Evolutionary conservation across 2,888 invertebrate genomes (phyloP).

Genomic region (Omphaloscelis lunosa): DNA sequence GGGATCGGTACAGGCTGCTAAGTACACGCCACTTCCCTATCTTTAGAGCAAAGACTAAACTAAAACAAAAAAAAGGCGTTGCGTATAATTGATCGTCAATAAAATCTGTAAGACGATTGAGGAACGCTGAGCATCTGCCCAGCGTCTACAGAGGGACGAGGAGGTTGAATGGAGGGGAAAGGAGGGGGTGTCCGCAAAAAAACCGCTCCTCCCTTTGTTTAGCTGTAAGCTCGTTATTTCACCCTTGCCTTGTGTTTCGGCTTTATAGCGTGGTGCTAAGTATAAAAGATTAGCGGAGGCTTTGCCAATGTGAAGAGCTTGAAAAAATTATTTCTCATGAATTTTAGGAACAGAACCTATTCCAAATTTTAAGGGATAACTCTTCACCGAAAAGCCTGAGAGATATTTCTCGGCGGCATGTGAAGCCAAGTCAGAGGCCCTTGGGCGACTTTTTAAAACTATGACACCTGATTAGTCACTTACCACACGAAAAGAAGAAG

Average conservation of each 20-base stretch:
- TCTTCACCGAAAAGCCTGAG: no score
- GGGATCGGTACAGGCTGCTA: not conserved
- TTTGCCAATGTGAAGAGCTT: not conserved
- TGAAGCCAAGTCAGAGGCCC: no score
- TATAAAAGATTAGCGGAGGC: slow-evolving; percentile 36
- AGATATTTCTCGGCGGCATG: no score
- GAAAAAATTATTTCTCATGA: not conserved
- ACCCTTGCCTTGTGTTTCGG: slow-evolving; percentile 80
- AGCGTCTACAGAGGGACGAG: slow-evolving; percentile 33
- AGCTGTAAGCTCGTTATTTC: slow-evolving; percentile 82
- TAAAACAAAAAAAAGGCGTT: slow-evolving; percentile 5
- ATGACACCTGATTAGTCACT: no score
- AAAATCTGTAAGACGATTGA: slow-evolving; percentile 59
- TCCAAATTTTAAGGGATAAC: not conserved
- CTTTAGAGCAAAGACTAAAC: not conserved
- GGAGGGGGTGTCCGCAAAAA: slow-evolving; percentile 68
- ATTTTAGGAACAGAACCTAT: not conserved
- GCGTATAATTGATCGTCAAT: slow-evolving; percentile 53
- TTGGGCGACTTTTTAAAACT: no score
- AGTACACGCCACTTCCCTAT: no score
- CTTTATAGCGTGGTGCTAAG: slow-evolving; percentile 67
- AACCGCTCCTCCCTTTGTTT: slow-evolving; percentile 75
- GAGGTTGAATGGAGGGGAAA: slow-evolving; percentile 37
- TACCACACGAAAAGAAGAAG: no score
- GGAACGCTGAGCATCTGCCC: slow-evolving; percentile 64